Evolutionary conservation across 1,140 invertebrate genomes (phyloP), one percentile per base, ranked within the genome.

Genomic region (Leptinotarsa defecta): DNA sequence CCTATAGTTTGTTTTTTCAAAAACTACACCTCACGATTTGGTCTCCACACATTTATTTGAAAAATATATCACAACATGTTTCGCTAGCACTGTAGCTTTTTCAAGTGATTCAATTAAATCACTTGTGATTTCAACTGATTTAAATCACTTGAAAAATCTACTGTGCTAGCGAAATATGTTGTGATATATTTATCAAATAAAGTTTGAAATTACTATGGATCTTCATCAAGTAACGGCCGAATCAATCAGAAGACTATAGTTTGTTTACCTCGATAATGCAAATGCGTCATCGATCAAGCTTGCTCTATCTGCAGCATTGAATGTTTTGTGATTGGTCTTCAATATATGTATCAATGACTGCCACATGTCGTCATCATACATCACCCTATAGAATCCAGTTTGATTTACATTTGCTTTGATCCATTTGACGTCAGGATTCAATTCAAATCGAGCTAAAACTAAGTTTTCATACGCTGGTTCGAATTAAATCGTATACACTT

Each of bases 361-460:
- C 95, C 95, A 97, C 85, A 92, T 92, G 0, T 90, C 88, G 2
- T 91, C 88, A 48, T 95, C 93, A 84, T 97, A 97, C 74, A 93
- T 92, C 0, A 96, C 95, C 24, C 95, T 88, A 84, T 96, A 97
- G 82, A 95, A 96, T 2, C 95, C 95, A 19, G 91, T 91, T 85
- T 95, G 92, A 81, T 95, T 93, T n/a, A 93, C 89, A 86, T 97
- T 97, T 27, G 92, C 92, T 86, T 96, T 96, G 63, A 96, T 90
- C 92, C 94, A 96, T 62, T 91, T 88, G 0, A 91, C 87, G 62
- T 88, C 87, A 57, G 87, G 84, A 52, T 89, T 85, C 17, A 93
- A 86, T 79, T 93, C 90, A 77, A 94, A 92, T 63, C 88, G 89
- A 3, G 90, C 91, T 92, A 81, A 74, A 86, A 85, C 52, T n/a